Evolutionary conservation across 1,140 invertebrate genomes (phyloP), one percentile per base, ranked within the genome.

Genomic region (Drusus annulatus): DNA sequence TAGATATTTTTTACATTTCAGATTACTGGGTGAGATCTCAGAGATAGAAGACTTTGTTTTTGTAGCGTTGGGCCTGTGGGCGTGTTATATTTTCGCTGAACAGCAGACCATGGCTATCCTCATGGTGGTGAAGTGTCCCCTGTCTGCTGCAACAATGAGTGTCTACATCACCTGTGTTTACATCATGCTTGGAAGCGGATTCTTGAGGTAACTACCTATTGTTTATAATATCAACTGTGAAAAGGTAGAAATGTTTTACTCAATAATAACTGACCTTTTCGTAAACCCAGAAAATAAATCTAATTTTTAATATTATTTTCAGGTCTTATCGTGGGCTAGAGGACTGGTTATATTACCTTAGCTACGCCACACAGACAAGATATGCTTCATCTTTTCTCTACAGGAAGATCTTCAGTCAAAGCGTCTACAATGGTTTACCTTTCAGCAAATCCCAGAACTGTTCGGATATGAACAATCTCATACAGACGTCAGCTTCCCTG

Each of bases 91-190:
- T 0, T 93, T 96, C 76, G 93, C 95, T 0, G 96, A 98, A 85
- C 96, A 98, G 85, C 92, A 96, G 80, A 93, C 95, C 0, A 93
- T 97, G 31, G 93, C 94, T 0, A 90, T 96, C 31, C 90, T 97
- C 83, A 94, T 97, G 92, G 90, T 96, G 7, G 91, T 97, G 0
- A 96, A 95, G 84, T 93, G 93, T 82, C 92, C 94, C 0, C 91
- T 96, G 28, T 93, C 92, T 8, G 95, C 95, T 1, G 93, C 93
- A 16, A 92, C 95, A 5, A 92, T 93, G 1, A 95, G 95, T 31
- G 91, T 95, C 6, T 96, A 96, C 83, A 90, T 97, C 4, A 91
- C 93, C 1, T 92, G 93, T 17, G 89, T 96, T 0, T 95, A 93
- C 62, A 88, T 98, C 0, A 91, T 95, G 62, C 84, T 96, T 28